Evolutionary conservation across 2,113 vertebrate species (phyloP), one percentile per base, ranked within the genome.

Genomic region (Gavialis gangeticus): DNA sequence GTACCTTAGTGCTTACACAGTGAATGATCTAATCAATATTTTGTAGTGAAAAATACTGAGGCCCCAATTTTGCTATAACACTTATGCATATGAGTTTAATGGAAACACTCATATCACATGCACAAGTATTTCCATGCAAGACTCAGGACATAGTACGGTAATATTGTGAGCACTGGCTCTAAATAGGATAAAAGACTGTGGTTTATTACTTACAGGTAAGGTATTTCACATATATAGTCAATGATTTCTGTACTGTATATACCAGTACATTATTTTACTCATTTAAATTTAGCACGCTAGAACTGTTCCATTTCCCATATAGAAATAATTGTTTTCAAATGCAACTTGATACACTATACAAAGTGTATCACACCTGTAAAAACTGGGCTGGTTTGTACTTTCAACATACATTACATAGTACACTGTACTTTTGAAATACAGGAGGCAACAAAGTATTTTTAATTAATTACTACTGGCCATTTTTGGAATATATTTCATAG

Each of bases 171-270:
- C 27, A 75, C 16, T 34, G 46, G 24, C 0, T 0, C 0, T 59
- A 69, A 84, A 14, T 77, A 17, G 56, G 79, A 54, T 27, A 28
- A 85, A 34, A 77, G 2, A 4, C 73, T 12, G 62, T 27, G 46
- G 63, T 5, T 34, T 64, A 14, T 0, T n/a, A 17, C 25, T 46
- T 46, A 46, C 46, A 46, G 46, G 6, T 46, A 46, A 46, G 46
- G 3, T 66, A 54, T 56, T 58, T 78, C 3, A 0, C 3, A 6
- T 19, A 7, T 4, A 9, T 1, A 1, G 46, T 34, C 1, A 0
- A 34, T 18, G 9, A 34, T 27, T 73, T 28, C 78, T 76, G 54
- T 34, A 91, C 18, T 13, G 77, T 58, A 30, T 4, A 2, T 60
- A 55, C 82, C 69, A 60, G 30, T 2, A 30, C 12, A 66, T 46